Base-by-base conservation (phyloP, 2,797 vertebrate species). In the Galago senegalensis region DNA sequence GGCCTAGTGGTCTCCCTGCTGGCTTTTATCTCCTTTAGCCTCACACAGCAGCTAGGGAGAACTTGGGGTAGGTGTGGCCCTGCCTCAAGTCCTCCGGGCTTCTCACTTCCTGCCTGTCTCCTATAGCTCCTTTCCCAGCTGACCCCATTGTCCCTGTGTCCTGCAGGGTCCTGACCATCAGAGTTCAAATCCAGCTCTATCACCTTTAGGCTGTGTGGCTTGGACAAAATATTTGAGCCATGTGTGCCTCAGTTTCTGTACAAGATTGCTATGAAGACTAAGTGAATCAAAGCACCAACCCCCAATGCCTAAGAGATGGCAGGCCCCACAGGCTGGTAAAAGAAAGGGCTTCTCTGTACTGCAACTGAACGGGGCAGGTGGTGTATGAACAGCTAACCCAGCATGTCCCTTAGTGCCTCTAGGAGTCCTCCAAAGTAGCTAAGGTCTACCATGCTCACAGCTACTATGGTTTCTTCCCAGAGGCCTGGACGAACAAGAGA, bases 201-300 rank as follows among this genome's bases (percentile, higher is more conserved):
- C 16, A 18, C 56, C 31, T 49, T 27, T 58, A 7, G 43, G 31
- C 46, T n/a, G 3, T 7, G 29, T 12, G 37, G 79, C 61, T 77
- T 53, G 14, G 49, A 14, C 3, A 53, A 53, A 53, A 53, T 53
- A 53, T 53, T 53, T 53, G 49, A 53, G 23, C 23, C 34, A 29
- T 37, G 20, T 43, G 27, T 25, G 46, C 65, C 82, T 61, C 46
- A 0, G n/a, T 25, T 79, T 82, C 73, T 76, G 37, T 18, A 5
- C 12, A 7, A 65, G 70, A 40, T 11, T 56, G 9, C 60, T 9
- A 20, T 25, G 20, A 76, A 23, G 10, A 18, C 0, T 6, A 17
- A n/a, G 8, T 17, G 21, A 87, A 18, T 8, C 0, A 2, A 7
- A 0, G 3, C 27, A 20, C 56, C 7, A 49, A 53, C 60, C 70